phyloP scores from a whole-genome alignment of 1,140 invertebrate genomes.

The Chlorops oryzae region DNA sequence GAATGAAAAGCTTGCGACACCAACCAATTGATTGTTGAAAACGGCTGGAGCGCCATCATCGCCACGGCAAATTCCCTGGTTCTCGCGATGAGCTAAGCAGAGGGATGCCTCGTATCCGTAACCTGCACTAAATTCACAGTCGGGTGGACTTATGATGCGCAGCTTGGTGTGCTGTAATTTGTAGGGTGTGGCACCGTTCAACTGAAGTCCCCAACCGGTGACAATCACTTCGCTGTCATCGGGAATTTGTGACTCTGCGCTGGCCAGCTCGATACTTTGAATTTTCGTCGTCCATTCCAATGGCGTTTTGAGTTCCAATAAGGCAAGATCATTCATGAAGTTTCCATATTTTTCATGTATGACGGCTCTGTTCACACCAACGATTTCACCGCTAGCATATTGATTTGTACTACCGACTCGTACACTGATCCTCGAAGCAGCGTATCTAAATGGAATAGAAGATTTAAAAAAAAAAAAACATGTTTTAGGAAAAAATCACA shows the following conservation, averaged over 20 bases:
- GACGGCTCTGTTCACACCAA: slow-evolving; percentile 15
- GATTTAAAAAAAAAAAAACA: neutral
- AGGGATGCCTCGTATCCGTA: slow-evolving; percentile 28
- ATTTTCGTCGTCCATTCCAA: slow-evolving; percentile 39
- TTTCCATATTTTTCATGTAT: slow-evolving; percentile 47
- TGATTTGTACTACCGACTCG: slow-evolving; percentile 42
- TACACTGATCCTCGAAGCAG: slow-evolving; percentile 9
- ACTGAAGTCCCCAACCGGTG: slow-evolving; percentile 34
- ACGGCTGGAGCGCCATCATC: slow-evolving; percentile 32
- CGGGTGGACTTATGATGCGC: slow-evolving; percentile 20
- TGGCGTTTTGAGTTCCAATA: slow-evolving; percentile 41
- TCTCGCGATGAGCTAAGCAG: slow-evolving; percentile 27
- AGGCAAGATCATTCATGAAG: slow-evolving; percentile 49
- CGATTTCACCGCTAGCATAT: slow-evolving; percentile 31
- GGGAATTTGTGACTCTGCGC: slow-evolving; percentile 14
- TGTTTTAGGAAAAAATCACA: neutral
- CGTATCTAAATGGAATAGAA: slow-evolving; percentile 17
- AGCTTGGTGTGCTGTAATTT: slow-evolving; percentile 31
- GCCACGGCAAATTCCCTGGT: slow-evolving; percentile 32
- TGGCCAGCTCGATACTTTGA: slow-evolving; percentile 29
- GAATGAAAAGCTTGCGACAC: slow-evolving; percentile 31
- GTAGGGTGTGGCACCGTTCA: slow-evolving; percentile 23
- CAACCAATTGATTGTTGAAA: slow-evolving; percentile 21
- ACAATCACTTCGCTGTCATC: slow-evolving; percentile 28
- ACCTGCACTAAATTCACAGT: slow-evolving; percentile 30